Evolutionary conservation across 2,113 vertebrate genomes (phyloP).

Genomic region (Sminthopsis crassicaudata): DNA sequence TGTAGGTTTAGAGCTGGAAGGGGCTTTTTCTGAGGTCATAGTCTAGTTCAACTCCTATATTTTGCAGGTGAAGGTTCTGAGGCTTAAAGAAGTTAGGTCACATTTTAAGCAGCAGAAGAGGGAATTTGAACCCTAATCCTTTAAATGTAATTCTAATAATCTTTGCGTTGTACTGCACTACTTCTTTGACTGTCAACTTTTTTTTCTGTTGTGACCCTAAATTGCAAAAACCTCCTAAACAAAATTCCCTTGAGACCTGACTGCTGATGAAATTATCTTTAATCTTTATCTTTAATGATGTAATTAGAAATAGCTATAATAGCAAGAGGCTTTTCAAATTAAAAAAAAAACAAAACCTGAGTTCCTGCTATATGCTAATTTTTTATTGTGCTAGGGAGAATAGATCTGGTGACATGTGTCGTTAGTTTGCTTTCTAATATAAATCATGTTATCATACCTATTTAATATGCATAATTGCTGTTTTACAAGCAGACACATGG

Average conservation of each 20-base stretch:
- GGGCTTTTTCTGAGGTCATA: background rate
- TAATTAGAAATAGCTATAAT: background rate
- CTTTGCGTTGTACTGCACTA: background rate
- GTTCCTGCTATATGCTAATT: background rate
- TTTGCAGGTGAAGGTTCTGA: background rate
- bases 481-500: background rate
- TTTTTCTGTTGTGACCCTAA: background rate
- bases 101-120: background rate
- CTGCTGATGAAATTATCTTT: background rate
- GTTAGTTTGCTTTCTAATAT: background rate
- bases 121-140: background rate
- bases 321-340: background rate
- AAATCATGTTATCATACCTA: background rate
- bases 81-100: background rate
- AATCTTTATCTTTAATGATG: background rate
- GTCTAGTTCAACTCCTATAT: background rate
- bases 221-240: background rate
- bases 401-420: background rate
- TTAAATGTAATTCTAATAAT: background rate
- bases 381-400: background rate
- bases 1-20: too few relatives aligned
- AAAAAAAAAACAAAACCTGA: background rate
- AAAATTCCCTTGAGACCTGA: background rate
- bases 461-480: background rate
- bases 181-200: background rate